Evolutionary conservation across 2,888 invertebrate genomes (phyloP), one percentile per base, ranked within the genome.

Genomic region (Parnassius smintheus): DNA sequence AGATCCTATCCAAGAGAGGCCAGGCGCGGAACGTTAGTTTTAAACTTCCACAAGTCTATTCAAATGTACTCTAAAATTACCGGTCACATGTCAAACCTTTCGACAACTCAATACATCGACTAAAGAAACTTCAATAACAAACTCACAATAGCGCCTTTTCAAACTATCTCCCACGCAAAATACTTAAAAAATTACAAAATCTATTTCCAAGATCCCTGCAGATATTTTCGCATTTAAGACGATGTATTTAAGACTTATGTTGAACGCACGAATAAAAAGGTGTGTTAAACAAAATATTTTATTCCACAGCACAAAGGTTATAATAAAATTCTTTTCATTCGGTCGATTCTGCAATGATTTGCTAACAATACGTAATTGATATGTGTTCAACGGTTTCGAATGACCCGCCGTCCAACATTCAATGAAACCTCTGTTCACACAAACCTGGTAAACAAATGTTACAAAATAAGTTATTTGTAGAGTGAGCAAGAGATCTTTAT

Each of bases 291-390:
- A 72, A 68, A 71, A 72, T 71, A 70, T 72, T 71, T 74, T 59
- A 73, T 70, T 64, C 51, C 67, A 56, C 57, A 69, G 72, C 72
- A 76, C 73, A 70, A 76, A 80, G 79, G 79, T 80, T 79, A 74
- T 75, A 75, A 77, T 75, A 77, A 82, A 83, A 85, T 78, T 77
- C 71, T 79, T 77, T 80, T 82, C 74, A 77, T 81, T 79, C 76
- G 74, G 72, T 79, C 77, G 77, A 81, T 79, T 82, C 80, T 70
- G 79, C 80, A 83, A 80, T 82, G 76, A 80, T 77, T 77, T 72
- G 74, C 73, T 66, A 76, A 86, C 86, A 89, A 86, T 83, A 65
- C 74, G 89, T 88, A 88, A 89, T 88, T 80, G 89, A 88, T 88
- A 88, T 80, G 78, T 79, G 75, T 78, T 76, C 77, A 80, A 73